Evolutionary conservation across 1,140 invertebrate species (phyloP).

Genomic region (Ips typographus): DNA sequence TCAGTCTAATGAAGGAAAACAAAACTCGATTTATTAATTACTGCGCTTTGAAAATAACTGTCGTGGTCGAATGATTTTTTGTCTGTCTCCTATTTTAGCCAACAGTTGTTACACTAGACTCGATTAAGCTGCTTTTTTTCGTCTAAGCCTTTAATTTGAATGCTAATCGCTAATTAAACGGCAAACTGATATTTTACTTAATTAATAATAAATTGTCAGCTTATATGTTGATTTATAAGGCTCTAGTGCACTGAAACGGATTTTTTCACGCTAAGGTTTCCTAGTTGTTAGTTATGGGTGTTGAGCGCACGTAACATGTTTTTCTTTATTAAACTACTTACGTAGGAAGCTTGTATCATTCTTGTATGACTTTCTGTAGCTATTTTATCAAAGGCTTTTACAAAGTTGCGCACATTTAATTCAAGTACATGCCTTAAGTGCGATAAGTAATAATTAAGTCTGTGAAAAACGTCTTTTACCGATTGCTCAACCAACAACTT

Average conservation of each 20-base stretch:
- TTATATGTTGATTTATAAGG: slow-evolving; percentile 13
- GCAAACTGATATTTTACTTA: slow-evolving; percentile 9
- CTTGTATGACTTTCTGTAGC: no score
- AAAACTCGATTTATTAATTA: background rate
- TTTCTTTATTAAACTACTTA: background rate
- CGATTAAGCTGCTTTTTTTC: slow-evolving; percentile 5
- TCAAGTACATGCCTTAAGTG: background rate
- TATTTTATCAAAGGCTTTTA: no score
- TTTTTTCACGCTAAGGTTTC: slow-evolving; percentile 8
- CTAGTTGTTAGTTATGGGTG: slow-evolving; percentile 8
- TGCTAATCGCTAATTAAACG: slow-evolving; percentile 10
- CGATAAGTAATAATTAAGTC: background rate
- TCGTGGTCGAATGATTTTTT: background rate
- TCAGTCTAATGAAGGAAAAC: no score
- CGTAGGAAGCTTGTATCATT: no score
- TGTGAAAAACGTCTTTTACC: no score
- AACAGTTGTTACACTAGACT: background rate
- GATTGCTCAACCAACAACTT: no score
- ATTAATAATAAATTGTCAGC: slow-evolving; percentile 21
- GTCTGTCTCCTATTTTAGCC: slow-evolving; percentile 4
- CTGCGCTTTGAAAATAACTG: background rate
- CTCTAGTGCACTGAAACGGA: slow-evolving; percentile 14
- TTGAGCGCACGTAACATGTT: slow-evolving; percentile 1
- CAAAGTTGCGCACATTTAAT: background rate
- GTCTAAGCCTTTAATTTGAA: slow-evolving; percentile 8